Evolutionary conservation across 2,888 invertebrate species (phyloP).

Genomic region (Molanna angustata): DNA sequence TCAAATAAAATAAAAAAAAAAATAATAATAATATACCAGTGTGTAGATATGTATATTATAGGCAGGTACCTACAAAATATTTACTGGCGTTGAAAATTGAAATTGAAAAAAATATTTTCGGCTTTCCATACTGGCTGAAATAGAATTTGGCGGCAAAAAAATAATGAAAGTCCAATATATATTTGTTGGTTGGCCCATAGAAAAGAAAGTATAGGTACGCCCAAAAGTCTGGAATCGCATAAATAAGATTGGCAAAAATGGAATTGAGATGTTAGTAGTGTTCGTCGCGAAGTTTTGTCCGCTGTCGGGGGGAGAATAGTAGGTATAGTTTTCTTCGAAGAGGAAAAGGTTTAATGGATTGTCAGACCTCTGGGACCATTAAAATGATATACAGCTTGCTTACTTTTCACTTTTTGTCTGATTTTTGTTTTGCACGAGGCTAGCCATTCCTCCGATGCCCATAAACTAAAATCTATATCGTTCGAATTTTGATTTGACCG

Average conservation of each 20-base stretch:
- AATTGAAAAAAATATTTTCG: too few relatives aligned
- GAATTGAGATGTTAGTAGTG: neutral
- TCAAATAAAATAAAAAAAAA: too few relatives aligned
- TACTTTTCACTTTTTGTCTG: slow-evolving; percentile 32
- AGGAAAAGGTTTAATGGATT: slow-evolving; percentile 58
- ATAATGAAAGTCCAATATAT: too few relatives aligned
- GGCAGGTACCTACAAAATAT: too few relatives aligned
- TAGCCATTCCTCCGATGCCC: slow-evolving; percentile 7
- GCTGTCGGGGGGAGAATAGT: slow-evolving; percentile 37
- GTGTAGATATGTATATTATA: too few relatives aligned
- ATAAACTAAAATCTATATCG: neutral
- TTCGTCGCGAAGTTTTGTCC: slow-evolving; percentile 36
- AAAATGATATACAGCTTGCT: slow-evolving; percentile 51
- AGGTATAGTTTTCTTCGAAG: slow-evolving; percentile 36
- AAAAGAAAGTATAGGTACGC: too few relatives aligned
- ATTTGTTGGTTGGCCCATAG: too few relatives aligned
- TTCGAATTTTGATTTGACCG: neutral
- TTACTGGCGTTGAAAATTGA: too few relatives aligned
- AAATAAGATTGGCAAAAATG: neutral
- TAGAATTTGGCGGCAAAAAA: too few relatives aligned
- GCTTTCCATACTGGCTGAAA: too few relatives aligned
- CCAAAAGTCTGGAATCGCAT: too few relatives aligned
- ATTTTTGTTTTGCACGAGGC: slow-evolving; percentile 29
- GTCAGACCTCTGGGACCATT: slow-evolving; percentile 55
- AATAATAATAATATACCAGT: too few relatives aligned